phyloP scores from a whole-genome alignment of 64 coral and sea anemone genomes.

The Platygyra sinensis region DNA sequence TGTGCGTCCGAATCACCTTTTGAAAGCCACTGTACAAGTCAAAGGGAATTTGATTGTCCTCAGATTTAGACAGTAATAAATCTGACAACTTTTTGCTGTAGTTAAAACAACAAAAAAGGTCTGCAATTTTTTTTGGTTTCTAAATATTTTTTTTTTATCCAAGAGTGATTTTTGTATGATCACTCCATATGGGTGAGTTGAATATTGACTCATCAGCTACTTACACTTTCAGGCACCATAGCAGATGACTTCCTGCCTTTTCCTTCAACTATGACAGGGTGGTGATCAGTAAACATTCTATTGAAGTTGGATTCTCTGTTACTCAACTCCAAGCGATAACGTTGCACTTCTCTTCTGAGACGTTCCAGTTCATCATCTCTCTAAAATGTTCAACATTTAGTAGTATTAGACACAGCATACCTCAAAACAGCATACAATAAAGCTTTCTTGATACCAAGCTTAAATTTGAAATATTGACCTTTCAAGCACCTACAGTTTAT shows the following conservation, averaged over 20 bases:
- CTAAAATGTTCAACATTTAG: conserved; percentile 18
- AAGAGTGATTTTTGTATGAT: background rate
- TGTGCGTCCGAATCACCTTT: too few species aligned
- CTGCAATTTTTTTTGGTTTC: too few species aligned
- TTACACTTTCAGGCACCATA: conserved; percentile 50
- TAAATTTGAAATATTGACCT: too few species aligned
- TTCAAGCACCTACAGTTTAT: too few species aligned
- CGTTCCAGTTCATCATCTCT: conserved; percentile 93
- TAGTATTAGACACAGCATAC: too few species aligned
- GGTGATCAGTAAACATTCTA: conserved; percentile 91
- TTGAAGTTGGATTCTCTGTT: conserved; percentile 94
- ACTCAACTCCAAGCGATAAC: conserved; percentile 83
- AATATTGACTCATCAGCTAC: background rate
- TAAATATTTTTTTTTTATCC: background rate
- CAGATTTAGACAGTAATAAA: too few species aligned
- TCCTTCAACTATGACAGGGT: conserved; percentile 78
- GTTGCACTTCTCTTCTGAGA: conserved; percentile 80
- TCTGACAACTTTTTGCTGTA: too few species aligned
- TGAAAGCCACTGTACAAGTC: too few species aligned
- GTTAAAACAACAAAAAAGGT: too few species aligned
- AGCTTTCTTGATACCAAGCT: too few species aligned
- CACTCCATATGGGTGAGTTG: background rate
- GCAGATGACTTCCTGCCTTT: conserved; percentile 55
- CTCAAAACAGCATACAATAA: too few species aligned
- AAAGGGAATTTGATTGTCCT: too few species aligned